Conservation (phyloP, 2,888 invertebrate genomes). For the Epiblema foenella region DNA sequence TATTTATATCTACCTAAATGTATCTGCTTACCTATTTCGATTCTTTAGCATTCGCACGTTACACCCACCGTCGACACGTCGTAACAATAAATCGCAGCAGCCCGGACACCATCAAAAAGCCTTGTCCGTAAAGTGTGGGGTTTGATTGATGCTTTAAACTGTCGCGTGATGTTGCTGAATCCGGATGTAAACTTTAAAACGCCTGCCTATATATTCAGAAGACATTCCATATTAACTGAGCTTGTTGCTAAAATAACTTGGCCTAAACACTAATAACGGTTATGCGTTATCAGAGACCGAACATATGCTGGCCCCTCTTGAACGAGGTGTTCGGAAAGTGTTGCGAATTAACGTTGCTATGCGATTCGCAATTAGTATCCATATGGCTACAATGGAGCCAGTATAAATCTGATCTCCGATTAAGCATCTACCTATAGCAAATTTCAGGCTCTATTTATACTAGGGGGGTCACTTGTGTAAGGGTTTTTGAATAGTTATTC, state of each 20-base stretch:
- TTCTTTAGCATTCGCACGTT: too few species aligned
- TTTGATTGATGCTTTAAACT: slow-evolving; percentile 73
- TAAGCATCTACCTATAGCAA: not conserved
- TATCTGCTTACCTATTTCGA: too few species aligned
- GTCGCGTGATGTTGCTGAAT: slow-evolving; percentile 63
- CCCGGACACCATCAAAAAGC: slow-evolving; percentile 58
- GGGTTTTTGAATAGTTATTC: slow-evolving; percentile 41
- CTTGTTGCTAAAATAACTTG: not conserved
- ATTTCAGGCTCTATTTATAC: not conserved
- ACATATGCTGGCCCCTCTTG: not conserved
- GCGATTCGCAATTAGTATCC: not conserved
- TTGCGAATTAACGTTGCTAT: not conserved
- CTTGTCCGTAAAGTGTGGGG: slow-evolving; percentile 53
- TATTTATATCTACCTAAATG: not conserved
- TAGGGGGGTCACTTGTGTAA: not conserved
- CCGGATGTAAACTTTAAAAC: slow-evolving; percentile 72
- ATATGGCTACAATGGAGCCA: not conserved
- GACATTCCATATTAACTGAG: not conserved
- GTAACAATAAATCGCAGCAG: slow-evolving; percentile 51
- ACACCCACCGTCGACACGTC: slow-evolving; percentile 9
- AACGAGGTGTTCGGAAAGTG: not conserved
- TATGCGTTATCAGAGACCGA: not conserved
- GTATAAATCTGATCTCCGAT: not conserved
- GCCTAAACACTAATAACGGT: not conserved
- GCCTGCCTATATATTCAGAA: slow-evolving; percentile 58